Base-by-base conservation (phyloP, 2,888 invertebrate species). In the Branchinecta sandiegonensis region DNA sequence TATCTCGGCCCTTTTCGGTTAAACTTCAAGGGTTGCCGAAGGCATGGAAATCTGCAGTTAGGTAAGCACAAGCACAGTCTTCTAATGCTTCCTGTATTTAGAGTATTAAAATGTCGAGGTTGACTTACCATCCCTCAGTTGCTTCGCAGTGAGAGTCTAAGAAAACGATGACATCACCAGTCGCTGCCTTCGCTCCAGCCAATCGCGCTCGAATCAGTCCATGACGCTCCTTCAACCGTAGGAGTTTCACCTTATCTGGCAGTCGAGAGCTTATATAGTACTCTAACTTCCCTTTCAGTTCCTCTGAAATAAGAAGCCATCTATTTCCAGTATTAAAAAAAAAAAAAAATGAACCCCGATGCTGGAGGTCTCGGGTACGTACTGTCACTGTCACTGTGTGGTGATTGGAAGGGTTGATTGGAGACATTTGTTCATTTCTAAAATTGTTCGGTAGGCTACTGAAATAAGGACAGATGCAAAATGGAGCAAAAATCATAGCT, bases 141-240 rank as follows among this genome's bases (percentile, higher is more conserved):
- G 84, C 86, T 81, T 94, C 94, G 79, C 94, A 94, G 78, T 94
- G 94, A 2, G 94, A 89, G 80, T 94, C 94, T 71, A 94, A 81
- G 79, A 94, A 94, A 67, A 93, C 83, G 68, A 94, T 78, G 56
- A 86, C 87, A 75, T 90, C 88, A 1, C 90, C 94, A 8, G 78
- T 79, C 3, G 96, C 91, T 71, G 83, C 83, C 71, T 87, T 83
- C 2, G 96, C 95, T 65, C 97, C 95, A 67, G 87, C 87, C 72
- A 95, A 80, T 66, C 94, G 83, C 0, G 96, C 96, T 63, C 92
- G 82, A 75, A 95, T 96, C 69, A 97, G 80, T 4, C 96, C 96
- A 76, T 88, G 83, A 79, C 90, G 79, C 80, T 86, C 75, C 66
- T 84, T 83, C 68, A 93, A 82, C 47, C 93, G 81, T 37, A 94